Conservation (phyloP, 2,797 vertebrate species). For the Sarcophilus harrisii region DNA sequence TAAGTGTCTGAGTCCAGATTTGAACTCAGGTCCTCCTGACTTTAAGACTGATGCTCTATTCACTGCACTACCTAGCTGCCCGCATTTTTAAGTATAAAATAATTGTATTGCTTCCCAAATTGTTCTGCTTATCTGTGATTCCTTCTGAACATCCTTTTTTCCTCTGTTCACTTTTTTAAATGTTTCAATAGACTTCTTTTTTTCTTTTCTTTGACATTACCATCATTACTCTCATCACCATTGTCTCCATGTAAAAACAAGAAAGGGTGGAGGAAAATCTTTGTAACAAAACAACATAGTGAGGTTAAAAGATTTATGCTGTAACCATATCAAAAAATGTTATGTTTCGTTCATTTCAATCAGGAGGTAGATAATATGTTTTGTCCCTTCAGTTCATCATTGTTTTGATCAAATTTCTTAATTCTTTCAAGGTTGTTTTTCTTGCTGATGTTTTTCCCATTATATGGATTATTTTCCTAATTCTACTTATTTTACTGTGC, state of each 20-base stretch:
- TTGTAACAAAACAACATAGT: neutral
- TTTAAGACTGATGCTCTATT: no score
- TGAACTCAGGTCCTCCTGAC: no score
- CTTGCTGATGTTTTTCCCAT: neutral
- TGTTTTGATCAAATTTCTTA: neutral
- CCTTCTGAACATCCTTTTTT: neutral
- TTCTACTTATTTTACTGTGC: neutral
- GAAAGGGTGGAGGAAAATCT: neutral
- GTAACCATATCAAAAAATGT: neutral
- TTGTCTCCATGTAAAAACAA: neutral
- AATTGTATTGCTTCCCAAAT: neutral
- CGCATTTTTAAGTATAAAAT: neutral
- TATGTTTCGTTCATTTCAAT: neutral
- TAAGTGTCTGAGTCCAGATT: no score
- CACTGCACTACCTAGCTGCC: no score
- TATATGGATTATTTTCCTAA: neutral
- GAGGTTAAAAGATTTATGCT: neutral
- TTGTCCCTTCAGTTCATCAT: no score
- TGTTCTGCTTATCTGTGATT: neutral
- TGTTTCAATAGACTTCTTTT: neutral
- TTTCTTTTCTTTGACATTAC: neutral
- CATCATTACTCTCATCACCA: neutral
- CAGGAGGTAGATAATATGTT: neutral
- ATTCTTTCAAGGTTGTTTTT: neutral
- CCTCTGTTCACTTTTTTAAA: neutral